phyloP scores from a whole-genome alignment of 2,797 vertebrate species.

The Malurus splendens region DNA sequence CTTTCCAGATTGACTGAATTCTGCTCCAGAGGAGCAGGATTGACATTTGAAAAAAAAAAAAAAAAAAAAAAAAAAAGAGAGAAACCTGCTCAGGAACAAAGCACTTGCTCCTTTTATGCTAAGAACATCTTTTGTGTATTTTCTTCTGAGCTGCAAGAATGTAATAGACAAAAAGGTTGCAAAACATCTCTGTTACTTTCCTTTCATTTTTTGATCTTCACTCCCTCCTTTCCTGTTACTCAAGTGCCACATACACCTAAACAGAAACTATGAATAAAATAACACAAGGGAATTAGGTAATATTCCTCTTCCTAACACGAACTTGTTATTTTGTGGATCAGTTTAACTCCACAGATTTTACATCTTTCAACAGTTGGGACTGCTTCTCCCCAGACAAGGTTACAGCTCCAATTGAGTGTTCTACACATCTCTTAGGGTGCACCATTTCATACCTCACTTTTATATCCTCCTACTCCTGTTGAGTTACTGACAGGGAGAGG shows the following conservation, averaged over 20 bases:
- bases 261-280: not conserved
- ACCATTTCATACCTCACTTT: not conserved
- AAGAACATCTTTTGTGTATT: not conserved
- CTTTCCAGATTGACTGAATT: not conserved
- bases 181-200: not conserved
- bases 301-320: not conserved
- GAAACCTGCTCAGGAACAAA: constrained; percentile 10
- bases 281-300: not conserved
- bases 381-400: not conserved
- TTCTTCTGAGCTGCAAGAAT: not conserved
- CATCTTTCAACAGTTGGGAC: not conserved
- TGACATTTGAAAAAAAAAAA: not conserved
- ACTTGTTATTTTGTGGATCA: not conserved
- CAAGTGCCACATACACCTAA: not conserved
- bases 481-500: not conserved
- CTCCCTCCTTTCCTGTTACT: not conserved
- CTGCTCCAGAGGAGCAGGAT: not conserved
- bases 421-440: not conserved
- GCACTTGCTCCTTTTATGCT: not conserved
- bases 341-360: not conserved
- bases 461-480: constrained; percentile 10
- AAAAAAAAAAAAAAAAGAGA: not conserved
- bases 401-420: not conserved
- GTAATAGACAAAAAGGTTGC: not conserved
- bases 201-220: not conserved